Evolutionary conservation across 2,797 vertebrate species (phyloP).

Genomic region (Anableps anableps): DNA sequence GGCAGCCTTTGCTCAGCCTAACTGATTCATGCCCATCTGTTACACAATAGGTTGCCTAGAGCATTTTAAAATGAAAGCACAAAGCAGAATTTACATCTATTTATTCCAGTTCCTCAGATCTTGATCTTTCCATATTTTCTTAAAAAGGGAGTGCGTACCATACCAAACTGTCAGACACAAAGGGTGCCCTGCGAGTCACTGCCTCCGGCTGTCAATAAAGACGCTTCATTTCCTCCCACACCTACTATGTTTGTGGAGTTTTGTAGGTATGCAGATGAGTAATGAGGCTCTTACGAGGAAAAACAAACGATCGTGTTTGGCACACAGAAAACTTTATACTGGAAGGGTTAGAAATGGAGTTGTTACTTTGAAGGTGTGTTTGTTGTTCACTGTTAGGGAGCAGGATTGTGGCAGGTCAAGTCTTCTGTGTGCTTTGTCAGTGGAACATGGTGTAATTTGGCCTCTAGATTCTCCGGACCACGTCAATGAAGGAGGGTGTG

Average conservation of each 20-base stretch:
- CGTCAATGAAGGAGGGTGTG: conserved; percentile 62
- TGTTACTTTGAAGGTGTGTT: conserved; percentile 1
- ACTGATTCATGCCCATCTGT: not conserved
- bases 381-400: not conserved
- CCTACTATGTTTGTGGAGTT: conserved; percentile 21
- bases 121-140: not conserved
- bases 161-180: conserved; percentile 1
- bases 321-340: not conserved
- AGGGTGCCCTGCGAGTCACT: not conserved
- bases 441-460: conserved; percentile 62
- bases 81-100: not conserved
- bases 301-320: not conserved
- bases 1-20: too few species aligned
- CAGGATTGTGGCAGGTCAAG: conserved; percentile 21
- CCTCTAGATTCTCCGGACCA: conserved; percentile 43
- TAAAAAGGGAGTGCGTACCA: conserved; percentile 9
- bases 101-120: not conserved
- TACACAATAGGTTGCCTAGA: not conserved
- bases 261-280: conserved; percentile 32
- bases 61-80: conserved; percentile 1
- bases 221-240: conserved; percentile 24
- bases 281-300: conserved; percentile 14
- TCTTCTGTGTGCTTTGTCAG: conserved; percentile 51
- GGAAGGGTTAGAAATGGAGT: not conserved
- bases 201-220: not conserved